A percentile compares a stretch with the other conserved stretches of the same genome.
Conservation (phyloP, 2,888 invertebrate species). For the Steinernema carpocapsae region DNA sequence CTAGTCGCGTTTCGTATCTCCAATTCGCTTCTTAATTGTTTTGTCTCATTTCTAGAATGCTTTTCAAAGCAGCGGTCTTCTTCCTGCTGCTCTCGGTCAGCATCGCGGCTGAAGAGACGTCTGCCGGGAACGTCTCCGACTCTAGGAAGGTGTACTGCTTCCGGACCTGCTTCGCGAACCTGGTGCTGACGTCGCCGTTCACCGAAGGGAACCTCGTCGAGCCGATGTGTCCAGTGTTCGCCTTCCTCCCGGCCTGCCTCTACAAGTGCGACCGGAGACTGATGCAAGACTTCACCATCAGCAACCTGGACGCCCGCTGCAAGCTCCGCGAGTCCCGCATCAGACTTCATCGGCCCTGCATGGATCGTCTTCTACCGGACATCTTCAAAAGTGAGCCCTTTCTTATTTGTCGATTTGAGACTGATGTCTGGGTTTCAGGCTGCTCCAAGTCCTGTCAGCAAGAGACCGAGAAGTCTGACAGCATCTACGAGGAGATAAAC, state of each 20-base stretch:
- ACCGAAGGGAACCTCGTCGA: background rate
- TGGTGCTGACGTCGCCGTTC: conserved; percentile 1
- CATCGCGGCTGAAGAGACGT: background rate
- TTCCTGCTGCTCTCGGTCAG: background rate
- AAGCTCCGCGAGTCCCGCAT: background rate
- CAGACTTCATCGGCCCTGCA: background rate
- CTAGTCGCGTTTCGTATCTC: too few species aligned
- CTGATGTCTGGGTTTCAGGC: background rate
- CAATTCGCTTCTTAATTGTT: too few species aligned
- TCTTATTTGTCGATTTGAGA: background rate
- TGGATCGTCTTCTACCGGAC: background rate
- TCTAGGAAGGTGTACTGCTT: conserved; percentile 1
- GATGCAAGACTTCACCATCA: background rate
- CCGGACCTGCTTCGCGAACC: conserved; percentile 26
- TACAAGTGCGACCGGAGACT: conserved; percentile 32
- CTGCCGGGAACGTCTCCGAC: background rate
- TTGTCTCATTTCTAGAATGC: background rate
- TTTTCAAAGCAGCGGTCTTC: background rate
- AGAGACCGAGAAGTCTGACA: background rate
- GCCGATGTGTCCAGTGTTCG: background rate
- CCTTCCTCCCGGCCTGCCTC: background rate
- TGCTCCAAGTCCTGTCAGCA: background rate
- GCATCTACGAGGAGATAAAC: background rate
- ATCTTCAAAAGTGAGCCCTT: background rate
- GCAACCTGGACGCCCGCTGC: background rate